Evolutionary conservation across 2,888 invertebrate genomes (phyloP).

Genomic region (Synergus itoensis): DNA sequence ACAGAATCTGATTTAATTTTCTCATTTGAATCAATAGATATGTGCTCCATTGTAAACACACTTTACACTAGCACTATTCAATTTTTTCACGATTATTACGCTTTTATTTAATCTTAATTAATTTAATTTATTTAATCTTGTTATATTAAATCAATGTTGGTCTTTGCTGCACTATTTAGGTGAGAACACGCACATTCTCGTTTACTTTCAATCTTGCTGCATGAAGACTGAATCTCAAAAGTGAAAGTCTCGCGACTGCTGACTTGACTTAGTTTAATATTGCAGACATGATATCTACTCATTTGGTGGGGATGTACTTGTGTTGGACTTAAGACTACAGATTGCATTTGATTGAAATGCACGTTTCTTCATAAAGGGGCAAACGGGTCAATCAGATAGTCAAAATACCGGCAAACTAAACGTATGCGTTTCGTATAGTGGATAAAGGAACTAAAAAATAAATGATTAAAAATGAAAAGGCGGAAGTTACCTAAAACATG

Average conservation of each 20-base stretch:
- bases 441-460: not conserved
- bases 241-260: not conserved
- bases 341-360: not conserved
- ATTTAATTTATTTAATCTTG: not conserved
- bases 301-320: not conserved
- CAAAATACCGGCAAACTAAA: not conserved
- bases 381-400: not conserved
- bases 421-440: not conserved
- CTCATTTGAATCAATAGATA: constrained; percentile 13
- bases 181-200: not conserved
- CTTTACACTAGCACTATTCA: not conserved
- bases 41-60: not conserved
- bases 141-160: not conserved
- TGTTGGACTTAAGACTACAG: constrained; percentile 2
- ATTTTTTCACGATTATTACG: not conserved
- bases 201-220: not conserved
- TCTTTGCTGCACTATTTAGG: not conserved
- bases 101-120: not conserved
- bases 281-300: not conserved
- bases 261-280: not conserved
- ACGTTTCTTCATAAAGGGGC: not conserved
- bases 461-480: not conserved
- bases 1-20: not conserved
- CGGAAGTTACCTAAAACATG: not conserved
- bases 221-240: not conserved